Base-by-base conservation (phyloP, 2,888 invertebrate genomes). In the Pecten maximus region DNA sequence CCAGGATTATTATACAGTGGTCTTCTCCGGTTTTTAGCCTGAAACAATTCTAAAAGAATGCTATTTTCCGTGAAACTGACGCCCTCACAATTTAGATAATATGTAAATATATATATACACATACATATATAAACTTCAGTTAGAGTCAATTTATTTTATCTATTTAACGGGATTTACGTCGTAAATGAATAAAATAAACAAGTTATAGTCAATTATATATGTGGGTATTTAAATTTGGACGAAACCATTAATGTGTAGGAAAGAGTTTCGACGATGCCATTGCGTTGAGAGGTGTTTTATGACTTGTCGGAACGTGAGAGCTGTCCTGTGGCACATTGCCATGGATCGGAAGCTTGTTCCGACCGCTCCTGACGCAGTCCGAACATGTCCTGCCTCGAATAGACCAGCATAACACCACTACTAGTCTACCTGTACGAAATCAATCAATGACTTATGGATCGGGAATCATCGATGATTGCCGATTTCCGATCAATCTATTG, bases 401-500 rank as follows among this genome's bases (percentile, higher is more conserved):
- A n/a, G 60, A n/a, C n/a, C 60, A 10, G 60, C 60, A n/a, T 6
- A 28, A 2, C 60, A 6, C 35, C 23, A 23, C 54, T 19, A 54
- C 44, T 19, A n/a, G 54, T 19, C 19, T 74, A 74, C 74, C 74
- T 74, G 74, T 28, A 23, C n/a, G 35, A 28, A 23, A 74, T 74
- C 74, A 35, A 74, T 74, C n/a, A 8, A 35, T 1, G 12, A 12
- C 74, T 35, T n/a, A 35, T 74, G 74, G 6, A 35, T 74, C 35
- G 74, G 74, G 1, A 74, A 0, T 74, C 35, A 74, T 74, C 74
- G 74, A 74, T 74, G 74, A 74, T 74, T 74, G 74, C 74, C 74
- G 74, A 74, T 74, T 74, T 28, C 74, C 74, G 74, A 74, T 74
- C 28, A 74, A 74, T 74, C 35, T 35, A 74, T 74, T 74, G 74